Conservation (phyloP, 2,888 invertebrate species). For the Macrosoma leucophasiata region DNA sequence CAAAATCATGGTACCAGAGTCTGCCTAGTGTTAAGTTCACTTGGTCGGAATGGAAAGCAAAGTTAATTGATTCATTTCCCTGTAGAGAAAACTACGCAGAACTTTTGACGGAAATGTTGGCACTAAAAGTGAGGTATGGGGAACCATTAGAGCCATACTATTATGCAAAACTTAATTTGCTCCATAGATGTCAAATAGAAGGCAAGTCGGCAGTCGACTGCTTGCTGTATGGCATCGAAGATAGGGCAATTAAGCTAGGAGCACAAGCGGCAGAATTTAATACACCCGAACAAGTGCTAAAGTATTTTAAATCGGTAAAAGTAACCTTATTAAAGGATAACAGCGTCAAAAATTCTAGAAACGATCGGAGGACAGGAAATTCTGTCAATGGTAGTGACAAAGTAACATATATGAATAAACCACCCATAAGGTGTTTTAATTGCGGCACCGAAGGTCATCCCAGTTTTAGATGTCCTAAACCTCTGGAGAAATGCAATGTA, state of each 20-base stretch:
- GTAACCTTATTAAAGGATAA: too few relatives aligned
- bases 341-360: too few relatives aligned
- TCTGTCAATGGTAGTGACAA: too few relatives aligned
- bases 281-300: constrained; percentile 14
- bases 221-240: constrained; percentile 14
- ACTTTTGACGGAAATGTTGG: constrained; percentile 20
- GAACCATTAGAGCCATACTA: constrained; percentile 22
- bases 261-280: constrained; percentile 18
- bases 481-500: constrained; percentile 2
- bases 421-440: constrained; percentile 1
- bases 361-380: too few relatives aligned
- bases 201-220: constrained; percentile 20
- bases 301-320: constrained; percentile 18
- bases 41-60: constrained; percentile 21
- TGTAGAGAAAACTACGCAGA: constrained; percentile 20
- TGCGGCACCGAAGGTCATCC: constrained; percentile 4
- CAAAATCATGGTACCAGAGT: constrained; percentile 21
- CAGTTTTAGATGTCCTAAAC: constrained; percentile 6
- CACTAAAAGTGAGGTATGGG: constrained; percentile 13
- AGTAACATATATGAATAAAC: too few relatives aligned
- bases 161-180: constrained; percentile 15
- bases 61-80: constrained; percentile 19
- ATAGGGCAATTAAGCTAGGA: constrained; percentile 16
- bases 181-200: constrained; percentile 18
- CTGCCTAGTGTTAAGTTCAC: constrained; percentile 15